Base-by-base conservation (phyloP, 2,888 invertebrate species). In the Branchipolynoe longqiensis region DNA sequence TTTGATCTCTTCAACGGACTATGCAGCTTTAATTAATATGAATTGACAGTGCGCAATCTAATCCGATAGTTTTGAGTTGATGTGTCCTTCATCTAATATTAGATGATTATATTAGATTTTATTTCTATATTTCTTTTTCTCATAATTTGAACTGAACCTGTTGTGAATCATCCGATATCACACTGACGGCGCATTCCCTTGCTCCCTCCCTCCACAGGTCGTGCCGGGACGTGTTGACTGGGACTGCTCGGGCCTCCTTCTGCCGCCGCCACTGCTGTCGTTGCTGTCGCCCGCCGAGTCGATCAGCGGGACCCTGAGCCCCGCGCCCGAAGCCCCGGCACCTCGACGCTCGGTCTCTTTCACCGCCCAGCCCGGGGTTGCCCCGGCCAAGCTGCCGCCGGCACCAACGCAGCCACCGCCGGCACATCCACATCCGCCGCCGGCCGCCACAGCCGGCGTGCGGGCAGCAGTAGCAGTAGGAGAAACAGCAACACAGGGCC, bases 221-320 rank as follows among this genome's bases (percentile, higher is more conserved):
- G 14, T 33, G 69, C 69, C 69, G 22, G 38, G n/a, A 33, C 69
- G 38, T 69, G 36, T 6, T 69, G 38, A 36, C 69, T 36, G 69
- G 14, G 69, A 38, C 38, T 38, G 33, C 36, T 12, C 69, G 36
- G 12, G 69, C 36, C 12, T 62, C 62, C 69, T 69, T 38, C 69
- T 69, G 69, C 38, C 62, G 62, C 62, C 62, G 31, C 62, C 69
- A 36, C 69, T 36, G 69, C 69, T 69, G 69, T 69, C 36, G 33
- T 38, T 22, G 69, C 69, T 38, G 38, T 69, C 33, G 25, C 62
- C n/a, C 22, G 22, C 2, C 31, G 2, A 62, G 62, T 31, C 28
- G 25, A 14, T 62, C 62, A 14, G 12, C 25, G 31, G 62, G 25
- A 62, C 1, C 12, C 33, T 69, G 36, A 69, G 36, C 69, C 18